Evolutionary conservation across 2,797 vertebrate species (phyloP).

Genomic region (Mionectes olivaceus): DNA sequence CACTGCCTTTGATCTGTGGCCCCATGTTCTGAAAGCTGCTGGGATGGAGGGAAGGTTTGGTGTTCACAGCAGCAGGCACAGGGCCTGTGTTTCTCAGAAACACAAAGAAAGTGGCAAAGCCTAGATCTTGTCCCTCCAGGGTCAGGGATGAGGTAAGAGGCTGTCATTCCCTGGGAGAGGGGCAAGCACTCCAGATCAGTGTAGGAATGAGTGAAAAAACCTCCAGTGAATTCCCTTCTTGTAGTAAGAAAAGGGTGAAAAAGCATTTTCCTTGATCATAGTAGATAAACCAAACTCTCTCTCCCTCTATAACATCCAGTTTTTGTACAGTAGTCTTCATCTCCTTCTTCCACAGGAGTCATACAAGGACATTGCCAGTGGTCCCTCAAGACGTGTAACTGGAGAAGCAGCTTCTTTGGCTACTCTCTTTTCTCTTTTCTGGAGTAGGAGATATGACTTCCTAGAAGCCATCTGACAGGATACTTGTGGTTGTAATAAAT

Average conservation of each 20-base stretch:
- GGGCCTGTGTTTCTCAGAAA: not conserved
- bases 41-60: not conserved
- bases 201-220: not conserved
- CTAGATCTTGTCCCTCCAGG: not conserved
- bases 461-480: not conserved
- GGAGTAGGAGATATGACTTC: not conserved
- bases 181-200: not conserved
- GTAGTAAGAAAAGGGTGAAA: not conserved
- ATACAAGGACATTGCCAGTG: not conserved
- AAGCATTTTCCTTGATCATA: not conserved
- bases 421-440: not conserved
- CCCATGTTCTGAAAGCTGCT: not conserved
- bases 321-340: not conserved
- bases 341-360: not conserved
- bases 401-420: not conserved
- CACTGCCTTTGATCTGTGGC: slow-evolving; percentile 60
- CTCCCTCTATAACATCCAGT: not conserved
- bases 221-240: not conserved
- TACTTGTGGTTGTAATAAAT: not conserved
- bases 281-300: not conserved
- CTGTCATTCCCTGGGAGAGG: not conserved
- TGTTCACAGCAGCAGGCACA: not conserved
- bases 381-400: not conserved
- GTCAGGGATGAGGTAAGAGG: not conserved
- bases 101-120: not conserved